Evolutionary conservation across 2,797 vertebrate genomes (phyloP), one percentile per base, ranked within the genome.

Genomic region (Halcyon badia): DNA sequence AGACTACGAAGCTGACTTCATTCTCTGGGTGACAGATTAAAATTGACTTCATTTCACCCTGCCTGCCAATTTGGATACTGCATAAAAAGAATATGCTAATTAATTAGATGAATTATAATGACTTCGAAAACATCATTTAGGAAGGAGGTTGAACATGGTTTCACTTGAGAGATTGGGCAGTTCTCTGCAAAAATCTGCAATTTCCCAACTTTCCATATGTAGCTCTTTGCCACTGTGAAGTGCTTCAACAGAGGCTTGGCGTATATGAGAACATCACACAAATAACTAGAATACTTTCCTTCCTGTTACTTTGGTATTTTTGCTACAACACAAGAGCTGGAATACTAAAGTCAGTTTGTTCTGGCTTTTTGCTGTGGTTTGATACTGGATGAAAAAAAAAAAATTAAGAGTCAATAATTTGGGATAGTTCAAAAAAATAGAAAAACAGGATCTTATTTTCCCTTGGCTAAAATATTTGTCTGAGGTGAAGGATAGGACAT

Each of bases 31-130:
- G 20, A 72, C 37, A 42, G 49, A 87, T 26, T 79, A 70, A 83
- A 94, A 89, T 22, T 52, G 5, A 81, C 68, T 91, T 88, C 33
- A 84, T 90, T 95, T 66, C 83, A 81, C 58, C 1, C 0, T 19
- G 66, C 62, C 64, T 89, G 73, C 71, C 86, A 78, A 61, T 87
- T 68, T 72, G 41, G 26, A 89, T 77, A 68, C 41, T 68, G 48
- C 71, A 28, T 57, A 60, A 77, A 90, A 89, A 84, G 62, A 93
- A 83, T 58, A 71, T 11, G 33, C 60, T 76, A 51, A n/a, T 42
- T 85, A 92, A 85, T 97, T 90, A 92, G 66, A 64, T 52, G 5
- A 90, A 93, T 84, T 86, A 84, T 25, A 83, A 88, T 31, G 17
- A 91, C 60, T 84, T 78, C 54, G 31, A 93, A 95, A 95, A 96